Evolutionary conservation across 37 sponge, comb jelly and placozoan genomes (phyloP).

Genomic region (Haliclona indistincta): DNA sequence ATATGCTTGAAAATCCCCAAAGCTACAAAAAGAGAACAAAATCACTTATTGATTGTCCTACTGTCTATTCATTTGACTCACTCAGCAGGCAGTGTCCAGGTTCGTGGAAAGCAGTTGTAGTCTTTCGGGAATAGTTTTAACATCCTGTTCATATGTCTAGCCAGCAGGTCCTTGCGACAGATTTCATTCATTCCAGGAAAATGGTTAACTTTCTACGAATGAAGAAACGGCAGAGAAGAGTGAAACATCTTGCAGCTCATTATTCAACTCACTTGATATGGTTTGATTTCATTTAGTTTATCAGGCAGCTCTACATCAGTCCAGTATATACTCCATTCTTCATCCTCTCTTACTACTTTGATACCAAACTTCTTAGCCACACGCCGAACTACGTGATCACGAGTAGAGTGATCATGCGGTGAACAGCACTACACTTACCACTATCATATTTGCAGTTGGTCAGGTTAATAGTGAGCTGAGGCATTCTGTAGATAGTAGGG

Average conservation of each 20-base stretch:
- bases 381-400: constrained; percentile 68
- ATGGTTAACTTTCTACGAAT: constrained; percentile 95
- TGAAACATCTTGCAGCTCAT: not conserved
- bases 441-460: constrained; percentile 93
- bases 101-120: constrained; percentile 87
- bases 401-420: not conserved
- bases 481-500: constrained; percentile 12
- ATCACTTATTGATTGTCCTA: not conserved
- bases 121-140: constrained; percentile 93
- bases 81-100: constrained; percentile 99
- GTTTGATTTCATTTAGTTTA: constrained; percentile 83
- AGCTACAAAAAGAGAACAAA: constrained; percentile 27
- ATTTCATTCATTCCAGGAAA: constrained; percentile 99
- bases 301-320: constrained; percentile 88
- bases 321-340: constrained; percentile 93
- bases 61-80: constrained; percentile 35
- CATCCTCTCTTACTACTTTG: constrained; percentile 72
- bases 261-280: constrained; percentile 82
- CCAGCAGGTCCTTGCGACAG: constrained; percentile 95
- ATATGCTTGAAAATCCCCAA: constrained; percentile 89
- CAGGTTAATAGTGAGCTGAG: constrained; percentile 64
- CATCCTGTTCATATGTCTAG: constrained; percentile 96
- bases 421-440: constrained; percentile 57
- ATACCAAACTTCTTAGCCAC: constrained; percentile 84
- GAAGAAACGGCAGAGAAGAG: not conserved